These are phyloP conservation scores for Hemicordylus capensis DNA, from an alignment of 2,113 vertebrate species.

Conservation along the genomic window DNA sequence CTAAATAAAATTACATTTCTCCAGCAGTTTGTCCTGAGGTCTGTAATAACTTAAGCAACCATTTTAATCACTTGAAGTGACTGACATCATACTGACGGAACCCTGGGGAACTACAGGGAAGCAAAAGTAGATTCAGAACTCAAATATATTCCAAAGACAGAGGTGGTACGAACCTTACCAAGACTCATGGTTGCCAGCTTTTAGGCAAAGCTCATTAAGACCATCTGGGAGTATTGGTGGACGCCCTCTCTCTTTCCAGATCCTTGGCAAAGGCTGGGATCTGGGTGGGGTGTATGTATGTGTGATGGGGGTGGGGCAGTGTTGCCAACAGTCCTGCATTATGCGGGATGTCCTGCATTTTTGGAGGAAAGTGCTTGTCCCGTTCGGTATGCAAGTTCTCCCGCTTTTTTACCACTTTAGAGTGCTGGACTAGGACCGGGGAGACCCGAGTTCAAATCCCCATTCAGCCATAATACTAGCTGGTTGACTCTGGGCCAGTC, in stretches of 20 bases:
- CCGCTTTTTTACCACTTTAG: too few relatives aligned
- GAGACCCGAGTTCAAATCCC: too few relatives aligned
- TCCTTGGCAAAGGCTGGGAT: too few relatives aligned
- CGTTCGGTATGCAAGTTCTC: too few relatives aligned
- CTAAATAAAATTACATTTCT: conserved; percentile 15
- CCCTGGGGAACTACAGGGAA: background rate
- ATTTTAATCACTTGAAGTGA: background rate
- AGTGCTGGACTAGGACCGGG: too few relatives aligned
- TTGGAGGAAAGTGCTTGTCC: too few relatives aligned
- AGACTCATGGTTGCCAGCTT: background rate
- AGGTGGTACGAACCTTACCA: background rate
- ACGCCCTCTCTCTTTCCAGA: background rate
- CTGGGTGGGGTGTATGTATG: too few relatives aligned
- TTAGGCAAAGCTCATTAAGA: background rate
- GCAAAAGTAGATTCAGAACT: background rate
- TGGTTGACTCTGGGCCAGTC: too few relatives aligned
- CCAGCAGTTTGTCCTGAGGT: background rate
- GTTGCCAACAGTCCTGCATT: too few relatives aligned
- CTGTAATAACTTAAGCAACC: background rate
- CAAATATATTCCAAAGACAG: background rate
- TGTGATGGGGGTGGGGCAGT: too few relatives aligned
- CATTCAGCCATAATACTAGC: too few relatives aligned
- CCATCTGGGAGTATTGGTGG: background rate
- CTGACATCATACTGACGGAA: background rate
- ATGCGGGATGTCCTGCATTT: too few relatives aligned